Percentiles rank a stretch among this genome's conserved stretches.
phyloP scores from a whole-genome alignment of 2,113 vertebrate genomes.

The Haemorhous mexicanus region DNA sequence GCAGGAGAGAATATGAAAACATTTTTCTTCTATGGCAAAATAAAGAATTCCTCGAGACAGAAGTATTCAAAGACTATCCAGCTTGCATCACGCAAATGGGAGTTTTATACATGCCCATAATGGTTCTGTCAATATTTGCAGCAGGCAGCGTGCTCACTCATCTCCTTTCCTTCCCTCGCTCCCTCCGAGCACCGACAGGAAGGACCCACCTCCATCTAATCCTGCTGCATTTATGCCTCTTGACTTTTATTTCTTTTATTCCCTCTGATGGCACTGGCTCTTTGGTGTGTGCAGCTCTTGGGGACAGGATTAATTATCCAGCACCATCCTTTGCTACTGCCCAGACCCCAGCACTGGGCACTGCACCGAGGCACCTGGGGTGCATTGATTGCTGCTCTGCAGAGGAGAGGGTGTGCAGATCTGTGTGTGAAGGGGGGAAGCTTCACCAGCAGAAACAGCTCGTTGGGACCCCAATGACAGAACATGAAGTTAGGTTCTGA shows the following conservation, averaged over 20 bases:
- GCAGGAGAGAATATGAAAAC: slow-evolving; percentile 79
- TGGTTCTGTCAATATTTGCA: slow-evolving; percentile 71
- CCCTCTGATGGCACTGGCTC: background rate
- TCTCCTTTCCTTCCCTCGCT: background rate
- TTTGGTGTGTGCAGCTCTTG: background rate
- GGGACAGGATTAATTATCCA: background rate
- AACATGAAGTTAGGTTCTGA: rapidly evolving
- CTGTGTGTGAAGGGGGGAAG: background rate
- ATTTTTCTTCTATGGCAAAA: slow-evolving; percentile 77
- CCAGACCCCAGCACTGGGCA: background rate
- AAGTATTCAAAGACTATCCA: slow-evolving; percentile 66
- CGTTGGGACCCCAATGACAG: rapidly evolving
- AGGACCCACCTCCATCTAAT: background rate
- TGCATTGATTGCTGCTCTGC: rapidly evolving
- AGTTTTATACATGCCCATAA: slow-evolving; percentile 67
- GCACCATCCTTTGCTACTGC: rapidly evolving
- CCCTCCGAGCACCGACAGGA: background rate
- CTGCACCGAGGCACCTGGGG: rapidly evolving
- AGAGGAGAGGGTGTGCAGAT: rapidly evolving
- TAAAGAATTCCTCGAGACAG: slow-evolving; percentile 77
- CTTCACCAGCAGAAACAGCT: background rate
- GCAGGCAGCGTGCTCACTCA: slow-evolving; percentile 46
- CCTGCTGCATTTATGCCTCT: rapidly evolving
- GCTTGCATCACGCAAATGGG: slow-evolving; percentile 58
- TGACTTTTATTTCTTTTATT: background rate